A percentile compares a stretch with the other conserved stretches of the same genome.
phyloP scores from a whole-genome alignment of 2,797 vertebrate genomes.

The Rhyacichthys aspro region DNA sequence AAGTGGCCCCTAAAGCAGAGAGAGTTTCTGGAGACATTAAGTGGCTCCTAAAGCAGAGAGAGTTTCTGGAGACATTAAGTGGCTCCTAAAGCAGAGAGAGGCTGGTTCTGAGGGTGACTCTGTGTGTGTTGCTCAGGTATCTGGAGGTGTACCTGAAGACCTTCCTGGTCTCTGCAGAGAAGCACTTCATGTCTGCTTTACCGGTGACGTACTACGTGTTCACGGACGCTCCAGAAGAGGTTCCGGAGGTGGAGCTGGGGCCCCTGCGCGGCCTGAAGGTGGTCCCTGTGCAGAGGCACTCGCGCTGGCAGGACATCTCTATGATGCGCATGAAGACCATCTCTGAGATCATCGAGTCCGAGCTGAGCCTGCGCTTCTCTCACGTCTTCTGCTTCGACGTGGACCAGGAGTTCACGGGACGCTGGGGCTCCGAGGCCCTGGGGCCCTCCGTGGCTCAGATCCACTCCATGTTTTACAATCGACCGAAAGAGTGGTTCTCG shows the following conservation, averaged over 20 bases:
- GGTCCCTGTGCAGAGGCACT: constrained; percentile 25
- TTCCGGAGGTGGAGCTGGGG: constrained; percentile 9
- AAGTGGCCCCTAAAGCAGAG: too few relatives aligned
- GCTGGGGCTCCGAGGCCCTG: constrained; percentile 69
- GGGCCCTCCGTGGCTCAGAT: constrained; percentile 67
- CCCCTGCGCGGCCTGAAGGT: constrained; percentile 20
- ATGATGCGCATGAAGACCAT: constrained; percentile 63
- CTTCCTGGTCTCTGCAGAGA: constrained; percentile 43
- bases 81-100: too few relatives aligned
- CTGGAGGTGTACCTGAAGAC: constrained; percentile 46
- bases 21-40: too few relatives aligned
- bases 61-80: too few relatives aligned
- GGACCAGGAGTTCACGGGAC: constrained; percentile 74
- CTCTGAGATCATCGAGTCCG: constrained; percentile 62
- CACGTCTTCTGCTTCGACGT: constrained; percentile 83
- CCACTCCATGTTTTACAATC: constrained; percentile 62
- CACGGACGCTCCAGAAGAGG: constrained; percentile 31
- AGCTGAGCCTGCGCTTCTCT: constrained; percentile 57
- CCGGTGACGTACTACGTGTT: constrained; percentile 45
- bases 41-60: too few relatives aligned
- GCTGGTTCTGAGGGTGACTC: too few relatives aligned
- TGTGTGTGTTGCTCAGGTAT: too few relatives aligned
- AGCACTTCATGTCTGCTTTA: constrained; percentile 49
- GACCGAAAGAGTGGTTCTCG: constrained; percentile 40
- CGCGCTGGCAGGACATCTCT: constrained; percentile 52